Evolutionary conservation across 2,113 vertebrate genomes (phyloP), one percentile per base, ranked within the genome.

Genomic region (Cichladusa arquata): DNA sequence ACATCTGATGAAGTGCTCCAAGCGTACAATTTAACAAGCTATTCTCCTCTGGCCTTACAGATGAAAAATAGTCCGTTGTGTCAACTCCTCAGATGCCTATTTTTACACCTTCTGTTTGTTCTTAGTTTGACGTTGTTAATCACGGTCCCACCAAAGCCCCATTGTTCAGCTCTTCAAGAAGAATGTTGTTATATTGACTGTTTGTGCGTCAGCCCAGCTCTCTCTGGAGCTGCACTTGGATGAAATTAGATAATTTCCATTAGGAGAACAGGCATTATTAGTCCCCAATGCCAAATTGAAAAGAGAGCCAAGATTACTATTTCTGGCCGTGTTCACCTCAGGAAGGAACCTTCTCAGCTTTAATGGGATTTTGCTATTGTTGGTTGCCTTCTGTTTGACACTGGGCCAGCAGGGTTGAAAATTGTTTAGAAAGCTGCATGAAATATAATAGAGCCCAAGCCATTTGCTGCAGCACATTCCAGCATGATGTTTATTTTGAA

Each of bases 301-400:
- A 97, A 98, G 96, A 81, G 94, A 97, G 98, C 98, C 98, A 99
- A 98, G 98, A 98, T 98, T 97, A 98, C 99, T 99, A 99, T 99
- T 99, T 99, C 98, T 99, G 98, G 99, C 98, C 95, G 97, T 97
- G 98, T 98, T 99, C 98, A 98, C 98, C 98, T 98, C 98, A 99
- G 99, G 99, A 99, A 99, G 99, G 99, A 99, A 99, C 98, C 98
- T 99, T 99, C 98, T 98, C 98, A 98, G 98, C 98, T 99, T 99
- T 99, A 99, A 99, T 99, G 99, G 98, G 98, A 98, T 98, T 98
- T 98, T 98, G 98, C 99, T 99, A 99, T 99, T 99, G 99, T 99
- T 98, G 98, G 98, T 98, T 95, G 98, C 98, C 99, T 99, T 99
- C 99, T 99, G 99, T 99, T 98, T 99, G 99, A 99, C 99, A 98